Evolutionary conservation across 2,888 invertebrate genomes (phyloP), one percentile per base, ranked within the genome.

Genomic region (Sthenelais limicola): DNA sequence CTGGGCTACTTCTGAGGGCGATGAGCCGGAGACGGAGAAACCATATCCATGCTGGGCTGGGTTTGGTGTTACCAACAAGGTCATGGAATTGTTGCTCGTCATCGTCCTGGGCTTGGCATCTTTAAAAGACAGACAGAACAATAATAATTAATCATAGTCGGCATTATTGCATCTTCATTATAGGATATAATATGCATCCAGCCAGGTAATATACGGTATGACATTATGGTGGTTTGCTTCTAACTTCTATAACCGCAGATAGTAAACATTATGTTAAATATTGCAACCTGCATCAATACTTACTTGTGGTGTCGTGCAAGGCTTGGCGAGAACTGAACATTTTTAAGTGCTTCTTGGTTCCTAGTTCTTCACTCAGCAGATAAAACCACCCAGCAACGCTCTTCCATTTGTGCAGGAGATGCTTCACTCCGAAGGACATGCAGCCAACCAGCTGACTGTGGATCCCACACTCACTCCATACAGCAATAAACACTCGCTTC

Each of bases 241-340:
- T n/a, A n/a, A n/a, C n/a, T n/a, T n/a, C n/a, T n/a, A n/a, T n/a
- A n/a, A n/a, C n/a, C n/a, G n/a, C n/a, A n/a, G n/a, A n/a, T n/a
- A n/a, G n/a, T n/a, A n/a, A n/a, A n/a, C n/a, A n/a, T n/a, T n/a
- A n/a, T n/a, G n/a, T n/a, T n/a, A n/a, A n/a, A n/a, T n/a, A n/a
- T n/a, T n/a, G n/a, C n/a, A n/a, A n/a, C n/a, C n/a, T n/a, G n/a
- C n/a, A n/a, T n/a, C n/a, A n/a, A n/a, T 62, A 15, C 62, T 38
- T 62, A 62, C 62, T 62, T 62, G 62, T 38, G 3, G 35, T 62
- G 24, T 62, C 62, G 4, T 3, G 1, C 18, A 62, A 24, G 21
- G 62, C 62, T 24, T 62, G 35, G 1, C 62, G 62, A 1, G 62
- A 62, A n/a, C 62, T 62, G 62, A 62, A 62, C 62, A 62, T 62